Conservation (phyloP, 2,113 vertebrate species). For the Sporophila hypoxantha region DNA sequence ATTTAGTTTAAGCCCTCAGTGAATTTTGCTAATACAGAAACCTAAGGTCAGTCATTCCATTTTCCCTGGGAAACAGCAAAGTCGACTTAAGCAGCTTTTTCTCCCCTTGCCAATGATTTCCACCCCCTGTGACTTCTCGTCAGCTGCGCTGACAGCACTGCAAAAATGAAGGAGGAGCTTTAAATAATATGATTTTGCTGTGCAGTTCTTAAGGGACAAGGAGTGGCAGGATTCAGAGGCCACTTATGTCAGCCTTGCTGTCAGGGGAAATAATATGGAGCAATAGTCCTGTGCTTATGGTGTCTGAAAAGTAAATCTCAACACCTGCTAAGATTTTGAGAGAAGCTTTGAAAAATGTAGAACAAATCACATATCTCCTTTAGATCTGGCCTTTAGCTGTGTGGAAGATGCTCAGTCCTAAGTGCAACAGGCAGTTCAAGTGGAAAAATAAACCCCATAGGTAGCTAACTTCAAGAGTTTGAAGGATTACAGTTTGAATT, state of each 20-base stretch:
- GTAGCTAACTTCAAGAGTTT: not conserved
- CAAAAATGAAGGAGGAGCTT: not conserved
- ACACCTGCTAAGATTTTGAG: not conserved
- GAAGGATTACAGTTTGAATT: not conserved
- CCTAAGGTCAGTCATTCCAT: not conserved
- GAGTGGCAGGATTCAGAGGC: not conserved
- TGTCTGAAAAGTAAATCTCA: not conserved
- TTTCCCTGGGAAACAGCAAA: not conserved
- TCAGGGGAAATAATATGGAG: not conserved
- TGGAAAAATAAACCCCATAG: not conserved
- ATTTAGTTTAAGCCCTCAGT: not conserved
- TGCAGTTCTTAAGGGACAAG: not conserved
- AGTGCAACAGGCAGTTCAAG: not conserved
- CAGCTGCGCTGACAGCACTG: not conserved
- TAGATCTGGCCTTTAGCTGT: not conserved
- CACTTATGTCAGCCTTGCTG: not conserved
- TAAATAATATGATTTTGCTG: not conserved
- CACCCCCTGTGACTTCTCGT: not conserved
- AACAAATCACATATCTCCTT: not conserved
- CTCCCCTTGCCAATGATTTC: not conserved
- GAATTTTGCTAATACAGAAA: not conserved
- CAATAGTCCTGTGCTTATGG: not conserved
- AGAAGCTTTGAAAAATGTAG: not conserved
- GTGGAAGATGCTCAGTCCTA: not conserved
- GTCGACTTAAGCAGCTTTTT: not conserved